These are phyloP conservation scores for Homarus americanus DNA, from an alignment of 1,140 invertebrate genomes.

Conservation along the genomic window DNA sequence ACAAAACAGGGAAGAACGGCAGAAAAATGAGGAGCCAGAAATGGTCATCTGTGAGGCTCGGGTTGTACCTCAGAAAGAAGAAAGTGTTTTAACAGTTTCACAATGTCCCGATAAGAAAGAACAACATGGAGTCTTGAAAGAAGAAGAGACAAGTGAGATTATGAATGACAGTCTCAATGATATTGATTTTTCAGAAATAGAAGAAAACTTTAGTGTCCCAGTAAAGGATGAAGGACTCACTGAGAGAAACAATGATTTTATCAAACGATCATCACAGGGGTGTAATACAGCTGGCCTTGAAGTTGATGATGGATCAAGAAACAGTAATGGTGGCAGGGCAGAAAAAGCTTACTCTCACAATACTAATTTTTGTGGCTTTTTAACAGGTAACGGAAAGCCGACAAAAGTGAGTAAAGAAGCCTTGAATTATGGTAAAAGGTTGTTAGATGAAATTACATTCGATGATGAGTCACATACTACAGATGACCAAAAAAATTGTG, in stretches of 20 bases:
- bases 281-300: not conserved
- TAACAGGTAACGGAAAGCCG: constrained; percentile 17
- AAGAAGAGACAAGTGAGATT: not conserved
- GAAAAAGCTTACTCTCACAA: not conserved
- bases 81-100: not conserved
- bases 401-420: constrained; percentile 14
- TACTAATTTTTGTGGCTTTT: not conserved
- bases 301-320: not conserved
- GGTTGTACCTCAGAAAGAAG: not conserved
- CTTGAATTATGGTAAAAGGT: not conserved
- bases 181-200: constrained; percentile 27
- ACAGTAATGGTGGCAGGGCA: not conserved
- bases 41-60: not conserved
- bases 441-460: not conserved
- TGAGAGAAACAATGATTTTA: too few relatives aligned
- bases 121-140: not conserved
- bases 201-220: not conserved
- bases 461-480: not conserved
- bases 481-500: not conserved
- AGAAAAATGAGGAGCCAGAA: not conserved
- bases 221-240: not conserved
- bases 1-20: too few relatives aligned
- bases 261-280: not conserved
- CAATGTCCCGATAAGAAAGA: not conserved
- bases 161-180: constrained; percentile 30